These are phyloP conservation scores for Heliconius hortense DNA, from an alignment of 2,888 invertebrate species.

Conservation along the genomic window DNA sequence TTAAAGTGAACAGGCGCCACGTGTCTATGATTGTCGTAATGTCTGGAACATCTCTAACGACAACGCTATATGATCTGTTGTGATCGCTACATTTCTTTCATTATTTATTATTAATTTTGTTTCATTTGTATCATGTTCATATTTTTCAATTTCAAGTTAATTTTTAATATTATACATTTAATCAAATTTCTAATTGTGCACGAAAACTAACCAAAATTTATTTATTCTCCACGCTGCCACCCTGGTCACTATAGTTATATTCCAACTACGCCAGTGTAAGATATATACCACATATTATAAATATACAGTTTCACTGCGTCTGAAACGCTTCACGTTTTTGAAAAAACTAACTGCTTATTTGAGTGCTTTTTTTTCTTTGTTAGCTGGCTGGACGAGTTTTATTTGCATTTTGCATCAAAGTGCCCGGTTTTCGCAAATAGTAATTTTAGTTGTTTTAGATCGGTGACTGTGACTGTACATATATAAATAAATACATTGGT, in stretches of 20 bases:
- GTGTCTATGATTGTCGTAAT: conserved; percentile 30
- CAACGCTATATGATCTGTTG: conserved; percentile 40
- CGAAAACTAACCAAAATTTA: conserved; percentile 37
- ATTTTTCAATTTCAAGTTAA: conserved; percentile 1
- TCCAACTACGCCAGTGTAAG: conserved; percentile 86
- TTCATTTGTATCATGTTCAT: neutral
- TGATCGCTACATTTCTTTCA: conserved; percentile 14
- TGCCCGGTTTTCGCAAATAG: conserved; percentile 14
- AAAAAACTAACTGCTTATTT: conserved; percentile 29
- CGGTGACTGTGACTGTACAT: conserved; percentile 37
- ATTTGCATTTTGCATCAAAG: conserved; percentile 34
- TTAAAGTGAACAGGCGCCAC: conserved; percentile 31
- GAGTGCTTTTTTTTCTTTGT: conserved; percentile 23
- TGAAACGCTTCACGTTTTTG: conserved; percentile 40
- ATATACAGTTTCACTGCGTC: conserved; percentile 23
- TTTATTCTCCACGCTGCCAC: conserved; percentile 75
- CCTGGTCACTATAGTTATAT: conserved; percentile 77
- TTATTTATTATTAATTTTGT: conserved; percentile 27
- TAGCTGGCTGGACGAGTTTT: conserved; percentile 33
- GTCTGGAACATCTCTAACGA: conserved; percentile 79
- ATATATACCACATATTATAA: conserved; percentile 55
- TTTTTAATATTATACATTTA: neutral
- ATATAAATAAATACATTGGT: conserved; percentile 26
- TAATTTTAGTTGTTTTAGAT: conserved; percentile 23
- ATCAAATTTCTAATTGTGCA: conserved; percentile 23